A percentile compares a stretch with the other conserved stretches of the same genome.
These are phyloP conservation scores for Pseudomugil tenellus DNA, from an alignment of 2,797 vertebrate genomes.

Conservation along the genomic window DNA sequence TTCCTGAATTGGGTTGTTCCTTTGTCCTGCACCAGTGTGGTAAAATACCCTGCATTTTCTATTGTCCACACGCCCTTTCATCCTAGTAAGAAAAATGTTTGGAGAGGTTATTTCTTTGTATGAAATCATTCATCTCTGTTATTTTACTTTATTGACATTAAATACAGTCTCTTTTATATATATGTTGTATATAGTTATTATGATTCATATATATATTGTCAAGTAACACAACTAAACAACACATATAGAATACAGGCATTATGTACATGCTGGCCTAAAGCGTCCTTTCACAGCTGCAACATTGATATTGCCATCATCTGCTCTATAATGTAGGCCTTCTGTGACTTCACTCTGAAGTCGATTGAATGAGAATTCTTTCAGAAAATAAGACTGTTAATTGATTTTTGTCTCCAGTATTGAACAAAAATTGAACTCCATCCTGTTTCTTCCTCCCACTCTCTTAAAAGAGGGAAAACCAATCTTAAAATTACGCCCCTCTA, in stretches of 20 bases:
- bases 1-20: constrained; percentile 53
- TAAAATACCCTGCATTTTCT: constrained; percentile 8
- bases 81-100: constrained; percentile 6
- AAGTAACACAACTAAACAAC: too few species aligned
- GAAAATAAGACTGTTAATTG: constrained; percentile 68
- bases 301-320: constrained; percentile 14
- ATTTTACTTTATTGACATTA: neutral
- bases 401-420: constrained; percentile 68
- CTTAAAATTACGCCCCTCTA: constrained; percentile 58
- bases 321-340: constrained; percentile 8
- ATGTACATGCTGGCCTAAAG: neutral
- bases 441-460: constrained; percentile 33
- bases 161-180: neutral
- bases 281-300: constrained; percentile 17
- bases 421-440: constrained; percentile 43
- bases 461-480: constrained; percentile 60
- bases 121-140: neutral
- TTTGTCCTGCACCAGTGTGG: constrained; percentile 32
- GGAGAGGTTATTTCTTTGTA: neutral
- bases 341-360: constrained; percentile 16
- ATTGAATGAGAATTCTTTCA: constrained; percentile 36
- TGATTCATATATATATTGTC: neutral
- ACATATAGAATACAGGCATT: neutral
- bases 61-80: constrained; percentile 5
- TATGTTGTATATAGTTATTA: too few species aligned